phyloP scores from a whole-genome alignment of 2,797 vertebrate species.

The Rhinoraja longicauda region DNA sequence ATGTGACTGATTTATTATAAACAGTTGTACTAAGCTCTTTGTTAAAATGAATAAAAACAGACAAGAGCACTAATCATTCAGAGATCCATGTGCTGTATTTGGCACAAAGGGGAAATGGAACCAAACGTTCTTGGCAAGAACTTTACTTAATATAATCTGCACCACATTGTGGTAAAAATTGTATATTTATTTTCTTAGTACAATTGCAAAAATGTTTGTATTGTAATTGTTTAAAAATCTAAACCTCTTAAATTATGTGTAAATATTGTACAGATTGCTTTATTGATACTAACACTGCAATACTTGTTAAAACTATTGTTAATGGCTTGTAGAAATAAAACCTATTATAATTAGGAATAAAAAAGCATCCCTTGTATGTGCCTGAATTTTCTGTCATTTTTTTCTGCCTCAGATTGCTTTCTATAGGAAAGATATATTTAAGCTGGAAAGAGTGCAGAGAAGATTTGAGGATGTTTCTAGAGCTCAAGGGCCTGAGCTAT shows the following conservation, averaged over 20 bases:
- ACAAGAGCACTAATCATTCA: background rate
- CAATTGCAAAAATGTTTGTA: conserved; percentile 62
- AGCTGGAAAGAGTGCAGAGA: too few relatives aligned
- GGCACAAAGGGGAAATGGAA: background rate
- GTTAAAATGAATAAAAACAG: background rate
- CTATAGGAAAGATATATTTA: too few relatives aligned
- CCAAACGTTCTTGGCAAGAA: background rate
- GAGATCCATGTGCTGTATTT: background rate
- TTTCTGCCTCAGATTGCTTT: too few relatives aligned
- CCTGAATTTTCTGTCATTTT: too few relatives aligned
- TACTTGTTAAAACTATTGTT: conserved; percentile 47
- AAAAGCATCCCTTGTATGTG: conserved; percentile 44
- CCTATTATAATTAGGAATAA: background rate
- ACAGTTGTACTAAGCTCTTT: conserved; percentile 27
- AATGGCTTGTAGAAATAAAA: conserved; percentile 29
- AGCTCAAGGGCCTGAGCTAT: too few relatives aligned
- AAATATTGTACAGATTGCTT: conserved; percentile 77
- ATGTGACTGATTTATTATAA: background rate
- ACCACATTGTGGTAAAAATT: conserved; percentile 43
- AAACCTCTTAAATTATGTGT: conserved; percentile 65
- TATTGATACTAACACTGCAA: conserved; percentile 47
- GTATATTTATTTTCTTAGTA: conserved; percentile 70
- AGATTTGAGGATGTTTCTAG: too few relatives aligned
- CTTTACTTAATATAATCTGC: conserved; percentile 34
- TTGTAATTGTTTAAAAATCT: conserved; percentile 49